phyloP scores from a whole-genome alignment of 2,888 invertebrate genomes.

The Iphiclides podalirius region DNA sequence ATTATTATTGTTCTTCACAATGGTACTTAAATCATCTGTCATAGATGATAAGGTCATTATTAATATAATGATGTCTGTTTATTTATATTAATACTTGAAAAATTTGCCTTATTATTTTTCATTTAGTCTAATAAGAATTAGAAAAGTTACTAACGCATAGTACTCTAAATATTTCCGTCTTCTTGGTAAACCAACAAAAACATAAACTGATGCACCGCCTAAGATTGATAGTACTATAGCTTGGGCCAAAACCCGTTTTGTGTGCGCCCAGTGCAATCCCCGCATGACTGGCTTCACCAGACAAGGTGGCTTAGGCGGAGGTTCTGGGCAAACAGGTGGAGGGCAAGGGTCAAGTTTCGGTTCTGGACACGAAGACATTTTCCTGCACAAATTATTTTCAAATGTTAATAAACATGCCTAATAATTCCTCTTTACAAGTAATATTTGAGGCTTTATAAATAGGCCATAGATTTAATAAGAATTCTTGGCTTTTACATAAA shows the following conservation, averaged over 20 bases:
- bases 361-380: conserved; percentile 28
- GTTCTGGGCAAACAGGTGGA: conserved; percentile 47
- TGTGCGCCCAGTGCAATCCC: conserved; percentile 82
- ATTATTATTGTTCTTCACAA: no score
- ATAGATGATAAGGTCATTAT: no score
- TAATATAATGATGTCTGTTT: no score
- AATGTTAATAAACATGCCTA: background rate
- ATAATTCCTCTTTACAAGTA: background rate
- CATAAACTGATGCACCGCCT: conserved; percentile 66
- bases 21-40: no score
- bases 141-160: conserved; percentile 85
- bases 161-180: conserved; percentile 84
- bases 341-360: conserved; percentile 47
- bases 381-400: background rate
- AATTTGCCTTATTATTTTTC: no score
- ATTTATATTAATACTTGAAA: no score
- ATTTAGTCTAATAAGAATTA: no score
- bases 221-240: conserved; percentile 57
- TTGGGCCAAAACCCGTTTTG: conserved; percentile 79
- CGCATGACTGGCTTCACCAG: conserved; percentile 82
- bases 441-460: no score
- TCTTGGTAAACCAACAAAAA: conserved; percentile 72
- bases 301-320: conserved; percentile 48
- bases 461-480: no score
- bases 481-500: no score